Conservation (phyloP, 2,113 vertebrate species). For the Bothrops jararaca region DNA sequence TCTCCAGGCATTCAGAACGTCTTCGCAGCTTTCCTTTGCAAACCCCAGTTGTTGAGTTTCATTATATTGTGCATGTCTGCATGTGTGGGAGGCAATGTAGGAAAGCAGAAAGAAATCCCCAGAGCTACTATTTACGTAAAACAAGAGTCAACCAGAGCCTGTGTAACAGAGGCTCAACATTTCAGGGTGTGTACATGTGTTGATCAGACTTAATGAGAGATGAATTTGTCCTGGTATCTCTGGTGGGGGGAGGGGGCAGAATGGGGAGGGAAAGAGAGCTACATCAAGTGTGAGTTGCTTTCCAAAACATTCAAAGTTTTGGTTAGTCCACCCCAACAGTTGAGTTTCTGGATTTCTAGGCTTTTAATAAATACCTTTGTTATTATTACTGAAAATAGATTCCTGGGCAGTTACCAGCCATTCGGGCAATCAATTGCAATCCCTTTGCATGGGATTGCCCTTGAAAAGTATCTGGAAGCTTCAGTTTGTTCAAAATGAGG, state of each 20-base stretch:
- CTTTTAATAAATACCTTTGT: neutral
- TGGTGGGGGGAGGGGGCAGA: no score
- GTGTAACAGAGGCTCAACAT: neutral
- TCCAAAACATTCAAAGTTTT: no score
- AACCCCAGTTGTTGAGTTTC: neutral
- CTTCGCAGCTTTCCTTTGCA: neutral
- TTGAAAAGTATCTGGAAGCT: neutral
- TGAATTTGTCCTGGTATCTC: neutral
- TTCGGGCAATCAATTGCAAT: neutral
- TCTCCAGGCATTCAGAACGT: neutral
- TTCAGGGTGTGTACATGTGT: neutral
- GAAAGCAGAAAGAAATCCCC: neutral
- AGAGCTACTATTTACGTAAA: neutral
- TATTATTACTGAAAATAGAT: neutral
- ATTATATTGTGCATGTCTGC: neutral
- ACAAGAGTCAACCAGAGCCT: neutral
- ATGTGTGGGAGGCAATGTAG: neutral
- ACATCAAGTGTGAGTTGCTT: no score
- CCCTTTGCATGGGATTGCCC: neutral
- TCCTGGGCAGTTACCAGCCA: neutral
- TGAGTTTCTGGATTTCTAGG: neutral
- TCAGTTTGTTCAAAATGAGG: neutral
- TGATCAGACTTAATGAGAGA: neutral
- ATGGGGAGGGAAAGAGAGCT: neutral
- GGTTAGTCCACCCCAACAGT: neutral